A percentile compares a stretch with the other conserved stretches of the same genome.
Evolutionary conservation across 2,888 invertebrate species (phyloP).

Genomic region (Anarsia innoxiella): DNA sequence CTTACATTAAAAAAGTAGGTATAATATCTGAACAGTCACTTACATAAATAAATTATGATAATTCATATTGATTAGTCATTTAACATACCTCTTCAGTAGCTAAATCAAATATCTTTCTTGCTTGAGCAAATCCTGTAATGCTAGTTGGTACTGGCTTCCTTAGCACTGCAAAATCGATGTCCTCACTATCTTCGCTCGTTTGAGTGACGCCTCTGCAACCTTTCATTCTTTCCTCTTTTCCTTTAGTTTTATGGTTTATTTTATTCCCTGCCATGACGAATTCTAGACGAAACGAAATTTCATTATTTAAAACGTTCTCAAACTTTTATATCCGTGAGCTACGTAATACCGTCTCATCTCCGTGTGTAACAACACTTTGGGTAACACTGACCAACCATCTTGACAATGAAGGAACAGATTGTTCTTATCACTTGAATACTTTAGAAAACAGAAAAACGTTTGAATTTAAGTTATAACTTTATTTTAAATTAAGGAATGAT

Average conservation of each 20-base stretch:
- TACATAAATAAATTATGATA: no score
- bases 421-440: conserved; percentile 7
- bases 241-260: conserved; percentile 54
- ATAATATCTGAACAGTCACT: no score
- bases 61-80: no score
- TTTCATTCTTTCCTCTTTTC: conserved; percentile 57
- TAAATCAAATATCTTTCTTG: conserved; percentile 81
- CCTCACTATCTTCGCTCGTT: conserved; percentile 52
- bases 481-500: no score
- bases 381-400: conserved; percentile 41
- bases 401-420: conserved; percentile 17
- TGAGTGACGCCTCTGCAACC: conserved; percentile 39
- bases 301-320: no score
- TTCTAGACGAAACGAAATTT: conserved; percentile 20
- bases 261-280: conserved; percentile 62
- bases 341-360: no score
- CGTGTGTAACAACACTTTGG: no score
- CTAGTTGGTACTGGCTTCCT: conserved; percentile 81
- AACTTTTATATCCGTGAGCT: no score
- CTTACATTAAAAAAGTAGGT: no score
- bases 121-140: conserved; percentile 81
- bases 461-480: no score
- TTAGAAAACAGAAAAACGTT: background rate
- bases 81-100: conserved; percentile 82
- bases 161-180: conserved; percentile 72